Evolutionary conservation across 2,888 invertebrate genomes (phyloP).

Genomic region (Lamproptera curius): DNA sequence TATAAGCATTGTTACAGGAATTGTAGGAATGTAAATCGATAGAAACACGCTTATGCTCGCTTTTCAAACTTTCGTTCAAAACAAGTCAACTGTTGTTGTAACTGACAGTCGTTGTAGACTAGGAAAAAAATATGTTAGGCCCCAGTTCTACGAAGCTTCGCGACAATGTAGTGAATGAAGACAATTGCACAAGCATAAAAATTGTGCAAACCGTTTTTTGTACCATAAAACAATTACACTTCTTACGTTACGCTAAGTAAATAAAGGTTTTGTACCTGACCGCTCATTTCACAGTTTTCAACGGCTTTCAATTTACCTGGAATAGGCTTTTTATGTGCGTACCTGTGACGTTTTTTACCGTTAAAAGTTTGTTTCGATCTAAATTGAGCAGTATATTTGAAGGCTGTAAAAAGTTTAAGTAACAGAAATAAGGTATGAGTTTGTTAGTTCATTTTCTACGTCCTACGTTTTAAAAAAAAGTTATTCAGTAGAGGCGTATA

Average conservation of each 20-base stretch:
- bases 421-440: no score
- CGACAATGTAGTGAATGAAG: constrained; percentile 25
- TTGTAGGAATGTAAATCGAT: no score
- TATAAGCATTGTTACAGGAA: no score
- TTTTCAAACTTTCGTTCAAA: neutral
- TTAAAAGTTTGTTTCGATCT: no score
- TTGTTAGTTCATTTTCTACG: no score
- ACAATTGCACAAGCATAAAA: constrained; percentile 50
- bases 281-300: constrained; percentile 26
- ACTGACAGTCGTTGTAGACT: constrained; percentile 17
- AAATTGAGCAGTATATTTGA: no score
- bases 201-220: constrained; percentile 54
- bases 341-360: no score
- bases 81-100: constrained; percentile 4
- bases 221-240: constrained; percentile 49
- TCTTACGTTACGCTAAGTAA: constrained; percentile 37
- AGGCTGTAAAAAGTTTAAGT: no score
- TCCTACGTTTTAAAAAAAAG: no score
- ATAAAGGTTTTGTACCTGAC: constrained; percentile 60
- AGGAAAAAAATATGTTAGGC: neutral
- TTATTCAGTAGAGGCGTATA: no score
- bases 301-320: constrained; percentile 10
- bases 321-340: constrained; percentile 15
- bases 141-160: neutral
- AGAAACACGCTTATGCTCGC: no score